Evolutionary conservation across 1,140 invertebrate genomes (phyloP), one percentile per base, ranked within the genome.

Genomic region (Panulirus ornatus): DNA sequence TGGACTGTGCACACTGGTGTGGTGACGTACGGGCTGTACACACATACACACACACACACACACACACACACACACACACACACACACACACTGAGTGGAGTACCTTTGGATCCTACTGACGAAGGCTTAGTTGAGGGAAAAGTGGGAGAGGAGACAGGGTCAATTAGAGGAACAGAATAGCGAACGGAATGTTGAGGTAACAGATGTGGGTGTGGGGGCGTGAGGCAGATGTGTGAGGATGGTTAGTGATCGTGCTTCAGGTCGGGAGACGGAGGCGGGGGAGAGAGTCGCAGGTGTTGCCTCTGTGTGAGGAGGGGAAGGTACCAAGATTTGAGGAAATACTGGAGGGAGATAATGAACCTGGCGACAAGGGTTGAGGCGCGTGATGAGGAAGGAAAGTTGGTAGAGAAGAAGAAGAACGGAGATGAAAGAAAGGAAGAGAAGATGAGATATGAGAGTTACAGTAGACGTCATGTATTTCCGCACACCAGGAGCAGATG

Each of bases 21-120:
- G n/a, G n/a, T n/a, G n/a, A n/a, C n/a, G n/a, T n/a, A n/a, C n/a
- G n/a, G n/a, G n/a, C n/a, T n/a, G n/a, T n/a, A 30, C 54, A 54
- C 22, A 2, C 11, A 6, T 81, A 54, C 27, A 47, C 22, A 51
- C 16, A 51, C 78, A 81, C 78, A 81, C 40, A 81, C 42, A 81
- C 40, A 81, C 47, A 51, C 76, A 79, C 76, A 79, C 40, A 79
- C 44, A 81, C 44, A 81, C n/a, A 81, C 47, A 44, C 47, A 81
- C 47, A 81, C 19, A 44, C 27, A 30, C 47, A 51, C 47, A 51
- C n/a, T 44, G 0, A 44, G n/a, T n/a, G n/a, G n/a, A n/a, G n/a
- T n/a, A n/a, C n/a, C n/a, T n/a, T n/a, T n/a, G n/a, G n/a, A n/a
- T n/a, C n/a, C n/a, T n/a, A n/a, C n/a, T n/a, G n/a, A n/a, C n/a